Percentiles rank a stretch among this genome's conserved stretches.
Conservation (phyloP, 2,888 invertebrate genomes). For the Papilio protenor region DNA sequence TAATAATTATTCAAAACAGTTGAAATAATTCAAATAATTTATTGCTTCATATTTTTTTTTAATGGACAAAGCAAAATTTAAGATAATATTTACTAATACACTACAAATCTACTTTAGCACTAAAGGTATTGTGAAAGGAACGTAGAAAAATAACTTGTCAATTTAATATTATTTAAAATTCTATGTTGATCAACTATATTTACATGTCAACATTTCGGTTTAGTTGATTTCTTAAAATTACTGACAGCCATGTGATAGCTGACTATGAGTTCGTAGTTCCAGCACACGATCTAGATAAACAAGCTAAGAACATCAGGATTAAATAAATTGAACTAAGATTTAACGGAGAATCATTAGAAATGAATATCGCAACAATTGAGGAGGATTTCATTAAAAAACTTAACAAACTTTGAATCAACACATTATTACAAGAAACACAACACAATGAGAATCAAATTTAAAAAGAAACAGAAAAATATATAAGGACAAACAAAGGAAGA, state of each 20-base stretch:
- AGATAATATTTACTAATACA: slow-evolving; percentile 52
- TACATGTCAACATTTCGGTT: slow-evolving; percentile 83
- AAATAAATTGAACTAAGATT: neutral
- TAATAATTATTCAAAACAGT: slow-evolving; percentile 31
- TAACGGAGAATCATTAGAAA: neutral
- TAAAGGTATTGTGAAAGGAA: slow-evolving; percentile 75
- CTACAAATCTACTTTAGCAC: slow-evolving; percentile 55
- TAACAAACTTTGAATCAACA: neutral
- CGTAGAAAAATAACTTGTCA: slow-evolving; percentile 83
- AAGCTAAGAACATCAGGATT: slow-evolving; percentile 52
- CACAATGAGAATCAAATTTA: neutral
- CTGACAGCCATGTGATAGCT: slow-evolving; percentile 85
- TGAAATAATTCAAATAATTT: slow-evolving; percentile 39
- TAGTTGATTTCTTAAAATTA: slow-evolving; percentile 81
- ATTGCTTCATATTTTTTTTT: slow-evolving; percentile 41
- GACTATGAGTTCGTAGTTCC: slow-evolving; percentile 80
- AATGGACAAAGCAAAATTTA: slow-evolving; percentile 54
- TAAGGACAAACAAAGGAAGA: neutral
- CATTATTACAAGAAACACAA: neutral
- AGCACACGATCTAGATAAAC: slow-evolving; percentile 78
- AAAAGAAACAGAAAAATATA: neutral
- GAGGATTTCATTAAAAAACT: neutral
- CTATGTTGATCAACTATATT: slow-evolving; percentile 83
- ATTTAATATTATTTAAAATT: slow-evolving; percentile 79
- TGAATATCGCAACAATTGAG: neutral